Evolutionary conservation across 1,140 invertebrate genomes (phyloP).

Genomic region (Sitophilus oryzae): DNA sequence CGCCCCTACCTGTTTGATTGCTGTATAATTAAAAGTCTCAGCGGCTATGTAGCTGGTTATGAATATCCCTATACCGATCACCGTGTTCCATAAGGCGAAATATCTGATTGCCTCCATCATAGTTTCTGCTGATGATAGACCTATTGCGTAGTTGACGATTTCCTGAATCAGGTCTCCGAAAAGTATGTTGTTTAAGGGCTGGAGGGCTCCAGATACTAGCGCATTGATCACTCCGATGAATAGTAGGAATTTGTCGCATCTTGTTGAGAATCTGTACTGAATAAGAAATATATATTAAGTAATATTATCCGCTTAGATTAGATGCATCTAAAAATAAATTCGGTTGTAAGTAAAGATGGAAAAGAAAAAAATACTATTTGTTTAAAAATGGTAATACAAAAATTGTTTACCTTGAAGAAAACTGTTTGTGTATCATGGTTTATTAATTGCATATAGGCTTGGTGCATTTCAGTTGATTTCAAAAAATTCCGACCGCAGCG

Average conservation of each 20-base stretch:
- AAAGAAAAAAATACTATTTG: too few species aligned
- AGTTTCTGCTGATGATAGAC: conserved; percentile 24
- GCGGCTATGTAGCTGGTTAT: conserved; percentile 57
- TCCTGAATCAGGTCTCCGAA: conserved; percentile 58
- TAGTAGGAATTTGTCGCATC: conserved; percentile 54
- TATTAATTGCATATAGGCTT: too few species aligned
- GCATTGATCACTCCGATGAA: conserved; percentile 54
- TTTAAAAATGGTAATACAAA: too few species aligned
- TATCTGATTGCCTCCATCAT: conserved; percentile 44
- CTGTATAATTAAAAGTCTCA: conserved; percentile 60
- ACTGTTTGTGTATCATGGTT: too few species aligned
- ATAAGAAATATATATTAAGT: too few species aligned
- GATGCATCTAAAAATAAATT: conserved; percentile 3
- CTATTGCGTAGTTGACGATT: conserved; percentile 42
- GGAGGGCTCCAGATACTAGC: conserved; percentile 53
- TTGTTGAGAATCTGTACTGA: conserved; percentile 56
- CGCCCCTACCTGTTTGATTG: conserved; percentile 54
- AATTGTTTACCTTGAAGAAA: too few species aligned
- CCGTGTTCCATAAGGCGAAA: conserved; percentile 54
- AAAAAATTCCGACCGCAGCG: too few species aligned
- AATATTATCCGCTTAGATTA: too few species aligned
- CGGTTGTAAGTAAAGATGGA: conserved; percentile 1
- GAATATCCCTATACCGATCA: conserved; percentile 55
- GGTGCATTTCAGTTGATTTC: too few species aligned
- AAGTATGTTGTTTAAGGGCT: conserved; percentile 63